A percentile compares a stretch with the other conserved stretches of the same genome.
These are phyloP conservation scores for Operophtera brumata DNA, from an alignment of 2,888 invertebrate species.

Conservation along the genomic window DNA sequence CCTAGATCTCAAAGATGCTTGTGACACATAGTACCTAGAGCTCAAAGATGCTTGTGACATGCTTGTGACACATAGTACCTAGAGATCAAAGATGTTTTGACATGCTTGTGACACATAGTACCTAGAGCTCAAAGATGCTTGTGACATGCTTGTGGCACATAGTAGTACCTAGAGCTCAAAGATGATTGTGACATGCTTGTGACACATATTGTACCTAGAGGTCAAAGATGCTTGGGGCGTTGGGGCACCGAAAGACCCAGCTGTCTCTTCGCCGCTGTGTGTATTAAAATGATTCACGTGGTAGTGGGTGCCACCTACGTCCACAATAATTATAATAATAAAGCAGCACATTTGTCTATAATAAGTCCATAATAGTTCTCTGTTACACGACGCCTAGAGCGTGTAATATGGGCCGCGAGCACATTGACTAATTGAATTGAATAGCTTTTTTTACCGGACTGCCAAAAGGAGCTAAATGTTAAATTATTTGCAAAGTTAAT, in stretches of 20 bases:
- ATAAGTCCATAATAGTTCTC: slow-evolving; percentile 30
- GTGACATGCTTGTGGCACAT: too few relatives aligned
- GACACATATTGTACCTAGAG: too few relatives aligned
- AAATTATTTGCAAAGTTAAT: slow-evolving; percentile 21
- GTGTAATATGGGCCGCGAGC: slow-evolving; percentile 31
- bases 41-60: too few relatives aligned
- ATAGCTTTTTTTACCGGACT: slow-evolving; percentile 21
- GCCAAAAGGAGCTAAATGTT: not conserved
- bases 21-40: too few relatives aligned
- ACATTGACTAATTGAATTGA: slow-evolving; percentile 36
- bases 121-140: too few relatives aligned
- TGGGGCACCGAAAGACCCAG: not conserved
- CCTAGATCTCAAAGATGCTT: too few relatives aligned
- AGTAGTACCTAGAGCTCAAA: too few relatives aligned
- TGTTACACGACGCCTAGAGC: slow-evolving; percentile 28
- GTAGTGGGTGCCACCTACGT: slow-evolving; percentile 22
- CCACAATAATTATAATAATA: slow-evolving; percentile 43
- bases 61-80: too few relatives aligned
- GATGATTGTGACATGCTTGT: too few relatives aligned
- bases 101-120: too few relatives aligned
- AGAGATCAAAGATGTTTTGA: too few relatives aligned
- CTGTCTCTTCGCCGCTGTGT: not conserved
- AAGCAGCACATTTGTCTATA: slow-evolving; percentile 40
- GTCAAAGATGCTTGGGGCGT: not conserved
- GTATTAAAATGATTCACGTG: slow-evolving; percentile 11